Evolutionary conservation across 2,113 vertebrate genomes (phyloP).

Genomic region (Gallinago jamesoni): DNA sequence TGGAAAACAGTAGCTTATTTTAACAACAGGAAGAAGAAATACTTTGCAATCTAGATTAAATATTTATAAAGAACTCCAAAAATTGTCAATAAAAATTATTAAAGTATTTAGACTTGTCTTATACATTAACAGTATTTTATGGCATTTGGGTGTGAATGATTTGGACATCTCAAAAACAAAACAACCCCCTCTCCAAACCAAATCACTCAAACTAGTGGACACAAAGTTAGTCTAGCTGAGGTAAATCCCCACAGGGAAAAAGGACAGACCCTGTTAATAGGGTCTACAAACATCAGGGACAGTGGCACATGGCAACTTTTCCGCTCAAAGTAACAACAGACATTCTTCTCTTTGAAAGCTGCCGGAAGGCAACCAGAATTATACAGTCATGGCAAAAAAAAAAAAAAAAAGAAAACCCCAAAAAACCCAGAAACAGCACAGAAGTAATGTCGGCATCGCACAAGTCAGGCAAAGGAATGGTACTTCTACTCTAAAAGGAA

Average conservation of each 20-base stretch:
- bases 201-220: too few species aligned
- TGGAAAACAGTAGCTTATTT: not conserved
- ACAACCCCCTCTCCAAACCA: too few species aligned
- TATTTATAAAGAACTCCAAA: not conserved
- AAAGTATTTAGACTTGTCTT: not conserved
- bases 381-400: not conserved
- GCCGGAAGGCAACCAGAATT: not conserved
- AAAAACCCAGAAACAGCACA: not conserved
- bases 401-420: not conserved
- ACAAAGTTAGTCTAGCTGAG: not conserved
- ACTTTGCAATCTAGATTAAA: not conserved
- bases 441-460: not conserved
- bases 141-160: not conserved
- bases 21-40: not conserved
- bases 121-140: not conserved
- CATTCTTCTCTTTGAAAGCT: not conserved
- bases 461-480: not conserved
- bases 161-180: not conserved
- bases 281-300: not conserved
- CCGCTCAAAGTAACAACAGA: not conserved
- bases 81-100: not conserved
- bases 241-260: not conserved
- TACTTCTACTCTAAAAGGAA: not conserved
- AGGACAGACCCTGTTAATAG: not conserved
- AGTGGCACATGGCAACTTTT: not conserved